Evolutionary conservation across 2,113 vertebrate species (phyloP), one percentile per base, ranked within the genome.

Genomic region (Eira barbara): DNA sequence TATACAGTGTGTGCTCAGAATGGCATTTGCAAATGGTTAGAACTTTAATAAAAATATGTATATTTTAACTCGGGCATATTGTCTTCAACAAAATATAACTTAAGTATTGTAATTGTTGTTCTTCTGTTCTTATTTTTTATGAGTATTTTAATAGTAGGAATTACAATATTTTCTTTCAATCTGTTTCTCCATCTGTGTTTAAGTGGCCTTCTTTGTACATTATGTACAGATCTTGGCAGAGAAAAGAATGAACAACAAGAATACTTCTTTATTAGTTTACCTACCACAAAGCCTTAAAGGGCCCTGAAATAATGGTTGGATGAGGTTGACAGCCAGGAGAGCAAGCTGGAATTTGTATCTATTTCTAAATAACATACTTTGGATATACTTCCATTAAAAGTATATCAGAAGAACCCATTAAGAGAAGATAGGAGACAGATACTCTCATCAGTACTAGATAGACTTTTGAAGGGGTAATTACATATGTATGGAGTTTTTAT

Each of bases 1-100:
- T 97, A 93, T 94, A 95, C 31, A 91, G 47, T 92, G 55, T 91
- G 59, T 63, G 78, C 39, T 87, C 71, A 96, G 79, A 95, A 94
- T 97, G 52, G 39, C 45, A 90, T 85, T 97, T 96, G 4, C 29
- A 89, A 97, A 82, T 73, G 36, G 25, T 63, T 97, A 74, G 27
- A 94, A 79, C 42, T 71, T 82, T 69, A 82, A 96, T 59, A 31
- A 89, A 59, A 31, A 57, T 85, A 25, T 49, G 6, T 93, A 18
- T 71, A 79, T 36, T 83, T 90, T 52, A 88, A 93, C 17, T 80
- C 20, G n/a, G 13, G 34, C 11, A 78, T 76, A 91, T 82, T 91
- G 39, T 89, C 80, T 92, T 95, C 52, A 79, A 81, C 17, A 92
- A 91, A 96, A 18, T 76, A 82, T 82, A 81, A 90, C 39, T 94